A percentile compares a stretch with the other conserved stretches of the same genome.
phyloP scores from a whole-genome alignment of 2,888 invertebrate genomes.

The Hirtodrosophila alboralis region DNA sequence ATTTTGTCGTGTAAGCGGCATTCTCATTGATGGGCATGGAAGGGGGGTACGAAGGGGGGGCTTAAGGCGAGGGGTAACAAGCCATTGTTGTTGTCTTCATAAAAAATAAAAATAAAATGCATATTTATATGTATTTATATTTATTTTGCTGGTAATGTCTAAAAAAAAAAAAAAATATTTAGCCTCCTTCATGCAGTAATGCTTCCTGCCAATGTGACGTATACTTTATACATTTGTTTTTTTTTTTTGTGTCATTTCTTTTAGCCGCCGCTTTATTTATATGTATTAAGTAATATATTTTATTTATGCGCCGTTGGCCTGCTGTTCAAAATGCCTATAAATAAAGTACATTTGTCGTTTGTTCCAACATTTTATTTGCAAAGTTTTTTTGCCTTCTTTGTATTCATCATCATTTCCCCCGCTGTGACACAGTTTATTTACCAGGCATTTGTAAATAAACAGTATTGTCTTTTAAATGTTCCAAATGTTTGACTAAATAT shows the following conservation, averaged over 20 bases:
- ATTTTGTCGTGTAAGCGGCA: conserved; percentile 75
- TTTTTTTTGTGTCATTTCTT: conserved; percentile 37
- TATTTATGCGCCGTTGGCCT: conserved; percentile 65
- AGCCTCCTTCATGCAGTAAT: conserved; percentile 61
- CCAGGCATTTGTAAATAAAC: conserved; percentile 14
- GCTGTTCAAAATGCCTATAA: conserved; percentile 76
- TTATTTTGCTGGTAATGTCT: conserved; percentile 58
- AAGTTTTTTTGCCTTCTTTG: conserved; percentile 23
- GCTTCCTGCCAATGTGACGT: conserved; percentile 49
- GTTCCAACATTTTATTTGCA: conserved; percentile 45
- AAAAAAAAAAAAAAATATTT: conserved; percentile 55
- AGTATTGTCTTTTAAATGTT: conserved; percentile 1
- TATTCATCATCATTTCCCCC: conserved; percentile 16
- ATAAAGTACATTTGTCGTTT: conserved; percentile 61
- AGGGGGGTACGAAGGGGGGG: background rate
- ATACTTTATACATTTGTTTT: conserved; percentile 52
- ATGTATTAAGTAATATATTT: conserved; percentile 56
- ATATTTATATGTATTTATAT: conserved; percentile 20
- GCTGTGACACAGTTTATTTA: conserved; percentile 55
- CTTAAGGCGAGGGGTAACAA: conserved; percentile 4
- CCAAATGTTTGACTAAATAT: background rate
- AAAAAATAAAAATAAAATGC: conserved; percentile 28
- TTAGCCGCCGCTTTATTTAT: conserved; percentile 59
- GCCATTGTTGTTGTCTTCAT: conserved; percentile 46
- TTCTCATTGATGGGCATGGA: conserved; percentile 48